Percentiles rank a stretch among this genome's conserved stretches.
phyloP scores from a whole-genome alignment of 2,113 vertebrate species.

The Arvicanthis niloticus region DNA sequence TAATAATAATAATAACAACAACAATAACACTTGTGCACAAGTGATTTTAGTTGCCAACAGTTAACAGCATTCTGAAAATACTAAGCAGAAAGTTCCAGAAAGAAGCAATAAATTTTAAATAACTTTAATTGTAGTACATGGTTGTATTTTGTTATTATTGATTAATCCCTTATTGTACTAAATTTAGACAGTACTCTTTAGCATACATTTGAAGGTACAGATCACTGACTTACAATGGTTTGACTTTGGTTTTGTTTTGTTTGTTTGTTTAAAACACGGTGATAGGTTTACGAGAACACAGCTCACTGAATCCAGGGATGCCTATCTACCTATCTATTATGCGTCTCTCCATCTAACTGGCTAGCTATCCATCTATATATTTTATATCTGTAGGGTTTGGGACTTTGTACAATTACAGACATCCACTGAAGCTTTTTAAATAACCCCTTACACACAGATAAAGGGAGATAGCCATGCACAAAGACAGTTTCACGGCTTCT shows the following conservation, averaged over 20 bases:
- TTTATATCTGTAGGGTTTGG: not conserved
- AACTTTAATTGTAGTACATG: not conserved
- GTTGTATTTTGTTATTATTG: not conserved
- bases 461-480: not conserved
- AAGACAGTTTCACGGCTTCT: not conserved
- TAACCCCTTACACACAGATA: not conserved
- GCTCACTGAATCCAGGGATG: not conserved
- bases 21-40: too few relatives aligned
- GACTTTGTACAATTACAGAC: not conserved
- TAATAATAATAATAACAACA: too few relatives aligned
- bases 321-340: not conserved
- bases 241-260: not conserved
- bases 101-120: not conserved
- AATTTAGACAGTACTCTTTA: not conserved
- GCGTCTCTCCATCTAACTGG: not conserved
- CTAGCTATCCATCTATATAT: not conserved
- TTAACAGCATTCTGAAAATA: not conserved
- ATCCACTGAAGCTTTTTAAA: not conserved
- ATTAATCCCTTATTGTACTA: not conserved
- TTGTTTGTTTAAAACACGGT: not conserved
- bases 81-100: not conserved
- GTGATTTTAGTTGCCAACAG: not conserved
- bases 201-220: not conserved
- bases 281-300: not conserved
- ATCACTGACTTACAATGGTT: not conserved